Base-by-base conservation (phyloP, 2,797 vertebrate species). In the Tolypeutes matacus region DNA sequence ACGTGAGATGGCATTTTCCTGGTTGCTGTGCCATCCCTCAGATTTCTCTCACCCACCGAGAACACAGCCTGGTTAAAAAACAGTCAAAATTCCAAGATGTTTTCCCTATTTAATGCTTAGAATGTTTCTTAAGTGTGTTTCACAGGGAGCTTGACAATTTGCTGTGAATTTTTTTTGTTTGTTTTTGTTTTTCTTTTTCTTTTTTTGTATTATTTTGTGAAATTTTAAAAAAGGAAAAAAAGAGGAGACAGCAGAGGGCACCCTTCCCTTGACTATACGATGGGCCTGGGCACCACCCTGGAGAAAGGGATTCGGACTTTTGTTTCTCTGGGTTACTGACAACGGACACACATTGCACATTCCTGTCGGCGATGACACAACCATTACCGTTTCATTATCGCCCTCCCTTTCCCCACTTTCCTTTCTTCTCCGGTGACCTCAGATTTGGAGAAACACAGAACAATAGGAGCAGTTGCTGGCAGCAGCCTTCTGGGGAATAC, bases 281-380 rank as follows among this genome's bases (percentile, higher is more conserved):
- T 34, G 76, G 67, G 53, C 72, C 21, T 34, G 1, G 18, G 67
- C 0, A 0, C 31, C 27, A 34, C 27, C 25, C 1, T 23, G 2
- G 70, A 60, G 67, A 42, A 62, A 75, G 67, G 67, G 64, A 75
- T 69, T 27, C 67, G 77, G 49, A 42, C 77, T 75, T 7, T 84
- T 75, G 62, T 94, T 95, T 96, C 95, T 88, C 96, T 94, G 77
- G 42, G 86, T 96, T 97, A 36, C 91, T 89, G 88, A 97, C 86
- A 80, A 81, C 42, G 89, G 86, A 53, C 34, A 15, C 60, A 51
- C 94, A 82, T 89, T 94, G 15, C 60, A 51, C 94, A 82, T 90
- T 94, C 86, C 84, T 76, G 67, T 72, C 13, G 64, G 87, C 95
- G 69, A 39, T 3, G 86, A 91, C 92, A 94, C 95, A 92, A 88